Evolutionary conservation across 2,797 vertebrate species (phyloP).

Genomic region (Channallabes apus): DNA sequence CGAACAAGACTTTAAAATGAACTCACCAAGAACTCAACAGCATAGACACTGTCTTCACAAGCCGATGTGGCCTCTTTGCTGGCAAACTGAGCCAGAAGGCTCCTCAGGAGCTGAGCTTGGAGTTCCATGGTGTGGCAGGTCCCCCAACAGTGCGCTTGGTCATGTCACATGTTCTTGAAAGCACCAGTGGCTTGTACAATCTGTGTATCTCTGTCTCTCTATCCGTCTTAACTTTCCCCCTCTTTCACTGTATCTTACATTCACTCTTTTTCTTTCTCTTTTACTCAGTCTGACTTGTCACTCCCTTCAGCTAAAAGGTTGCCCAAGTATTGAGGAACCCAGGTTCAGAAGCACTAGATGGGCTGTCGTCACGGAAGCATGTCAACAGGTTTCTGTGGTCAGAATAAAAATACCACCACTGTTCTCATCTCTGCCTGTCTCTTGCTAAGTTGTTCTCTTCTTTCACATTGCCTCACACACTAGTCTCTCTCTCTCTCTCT

Average conservation of each 20-base stretch:
- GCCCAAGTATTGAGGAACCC: conserved; percentile 61
- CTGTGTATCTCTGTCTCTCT: conserved; percentile 16
- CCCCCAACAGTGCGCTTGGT: conserved; percentile 56
- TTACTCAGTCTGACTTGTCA: background rate
- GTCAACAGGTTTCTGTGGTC: conserved; percentile 80
- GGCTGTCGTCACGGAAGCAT: conserved; percentile 82
- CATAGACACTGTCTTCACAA: conserved; percentile 66
- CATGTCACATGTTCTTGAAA: conserved; percentile 57
- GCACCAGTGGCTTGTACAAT: background rate
- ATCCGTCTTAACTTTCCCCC: background rate
- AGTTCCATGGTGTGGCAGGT: conserved; percentile 75
- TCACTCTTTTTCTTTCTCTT: background rate
- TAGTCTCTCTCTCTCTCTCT: conserved; percentile 32
- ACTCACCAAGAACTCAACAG: conserved; percentile 76
- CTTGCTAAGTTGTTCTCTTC: conserved; percentile 58
- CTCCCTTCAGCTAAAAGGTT: background rate
- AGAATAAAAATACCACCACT: conserved; percentile 70
- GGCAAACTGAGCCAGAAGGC: conserved; percentile 73
- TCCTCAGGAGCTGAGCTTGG: conserved; percentile 79
- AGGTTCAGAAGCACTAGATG: conserved; percentile 54
- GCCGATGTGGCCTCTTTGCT: conserved; percentile 74
- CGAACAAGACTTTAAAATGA: background rate
- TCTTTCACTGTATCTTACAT: background rate
- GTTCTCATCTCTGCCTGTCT: conserved; percentile 51
- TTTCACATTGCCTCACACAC: conserved; percentile 66